A percentile compares a stretch with the other conserved stretches of the same genome.
Conservation (phyloP, 2,888 invertebrate species). For the Lumbricus terrestris region DNA sequence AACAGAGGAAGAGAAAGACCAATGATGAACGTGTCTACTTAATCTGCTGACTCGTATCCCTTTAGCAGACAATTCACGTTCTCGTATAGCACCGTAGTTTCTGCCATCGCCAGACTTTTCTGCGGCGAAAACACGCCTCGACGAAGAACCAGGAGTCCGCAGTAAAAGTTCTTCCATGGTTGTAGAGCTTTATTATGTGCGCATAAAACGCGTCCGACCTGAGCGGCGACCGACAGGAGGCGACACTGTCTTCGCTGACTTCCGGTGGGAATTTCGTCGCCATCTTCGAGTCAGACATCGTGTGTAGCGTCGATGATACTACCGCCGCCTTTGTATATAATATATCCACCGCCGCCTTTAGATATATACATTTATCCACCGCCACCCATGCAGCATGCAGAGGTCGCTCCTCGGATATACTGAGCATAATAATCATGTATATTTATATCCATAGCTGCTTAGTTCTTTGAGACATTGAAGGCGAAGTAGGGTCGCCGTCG, state of each 20-base stretch:
- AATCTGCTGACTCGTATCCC: neutral
- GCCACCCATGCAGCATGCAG: no score
- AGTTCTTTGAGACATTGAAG: neutral
- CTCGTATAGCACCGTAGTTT: neutral
- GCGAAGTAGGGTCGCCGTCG: neutral
- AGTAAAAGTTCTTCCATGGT: neutral
- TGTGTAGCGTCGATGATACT: no score
- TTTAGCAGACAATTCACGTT: neutral
- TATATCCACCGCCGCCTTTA: no score
- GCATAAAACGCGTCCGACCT: constrained; percentile 3
- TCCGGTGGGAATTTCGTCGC: constrained; percentile 3
- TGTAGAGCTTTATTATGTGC: neutral
- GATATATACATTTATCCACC: no score
- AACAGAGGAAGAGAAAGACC: no score
- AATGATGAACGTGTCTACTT: neutral
- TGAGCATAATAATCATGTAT: neutral
- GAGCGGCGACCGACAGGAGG: neutral
- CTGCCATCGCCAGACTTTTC: neutral
- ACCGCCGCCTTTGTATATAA: no score
- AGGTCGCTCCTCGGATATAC: no score
- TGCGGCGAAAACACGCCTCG: neutral
- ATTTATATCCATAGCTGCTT: neutral
- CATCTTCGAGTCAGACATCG: neutral
- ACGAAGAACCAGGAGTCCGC: neutral
- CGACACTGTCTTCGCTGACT: neutral